phyloP scores from a whole-genome alignment of 2,113 vertebrate species.

The Ptychochromis oligacanthus region DNA sequence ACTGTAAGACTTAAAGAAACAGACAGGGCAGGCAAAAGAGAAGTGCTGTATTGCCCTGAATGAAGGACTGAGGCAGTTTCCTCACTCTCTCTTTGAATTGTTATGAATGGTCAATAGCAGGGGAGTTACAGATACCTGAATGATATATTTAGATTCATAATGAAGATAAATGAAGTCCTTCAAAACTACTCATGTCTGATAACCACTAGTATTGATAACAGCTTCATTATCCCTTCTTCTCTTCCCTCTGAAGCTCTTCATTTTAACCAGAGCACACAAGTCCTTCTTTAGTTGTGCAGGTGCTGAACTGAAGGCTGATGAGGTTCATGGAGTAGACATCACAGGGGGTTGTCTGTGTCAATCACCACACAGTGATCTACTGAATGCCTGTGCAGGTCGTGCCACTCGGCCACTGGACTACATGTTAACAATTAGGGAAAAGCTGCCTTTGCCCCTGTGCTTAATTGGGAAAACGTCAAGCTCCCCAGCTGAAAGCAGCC shows the following conservation, averaged over 20 bases:
- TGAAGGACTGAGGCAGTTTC: constrained; percentile 20
- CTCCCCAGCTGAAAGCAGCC: constrained; percentile 36
- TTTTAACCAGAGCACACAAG: constrained; percentile 18
- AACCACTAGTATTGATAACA: constrained; percentile 56
- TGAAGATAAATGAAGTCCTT: constrained; percentile 59
- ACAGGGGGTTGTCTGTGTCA: constrained; percentile 24
- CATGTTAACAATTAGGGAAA: constrained; percentile 68
- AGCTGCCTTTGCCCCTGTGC: constrained; percentile 42
- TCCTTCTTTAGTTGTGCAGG: neutral
- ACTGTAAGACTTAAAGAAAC: constrained; percentile 4
- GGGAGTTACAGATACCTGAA: constrained; percentile 16
- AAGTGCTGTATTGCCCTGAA: constrained; percentile 23
- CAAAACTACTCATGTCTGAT: constrained; percentile 53
- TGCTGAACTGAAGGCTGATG: constrained; percentile 34
- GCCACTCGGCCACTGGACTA: constrained; percentile 23
- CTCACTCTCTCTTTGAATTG: constrained; percentile 37
- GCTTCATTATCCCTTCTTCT: constrained; percentile 44
- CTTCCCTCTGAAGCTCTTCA: neutral
- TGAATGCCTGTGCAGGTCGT: constrained; percentile 14
- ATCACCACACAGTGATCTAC: constrained; percentile 50
- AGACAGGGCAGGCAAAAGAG: neutral
- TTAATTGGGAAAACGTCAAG: constrained; percentile 73
- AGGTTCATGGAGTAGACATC: constrained; percentile 16
- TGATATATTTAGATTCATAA: constrained; percentile 48
- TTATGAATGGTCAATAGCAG: constrained; percentile 29